phyloP scores from a whole-genome alignment of 2,113 vertebrate genomes.

The Alethe diademata region DNA sequence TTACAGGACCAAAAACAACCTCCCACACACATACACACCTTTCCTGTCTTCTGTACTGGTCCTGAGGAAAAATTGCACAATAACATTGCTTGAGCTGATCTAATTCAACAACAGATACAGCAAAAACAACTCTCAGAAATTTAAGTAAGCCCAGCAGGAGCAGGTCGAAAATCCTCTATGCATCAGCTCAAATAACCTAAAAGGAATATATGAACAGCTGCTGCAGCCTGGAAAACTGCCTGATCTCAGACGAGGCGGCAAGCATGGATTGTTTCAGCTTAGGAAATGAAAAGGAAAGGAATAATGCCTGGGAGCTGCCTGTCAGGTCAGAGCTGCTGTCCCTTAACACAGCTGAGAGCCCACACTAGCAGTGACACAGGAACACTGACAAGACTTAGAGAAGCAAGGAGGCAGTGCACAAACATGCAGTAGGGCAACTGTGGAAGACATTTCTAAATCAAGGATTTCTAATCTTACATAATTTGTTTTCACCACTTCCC shows the following conservation, averaged over 20 bases:
- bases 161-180: background rate
- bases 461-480: background rate
- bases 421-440: background rate
- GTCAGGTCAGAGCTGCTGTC: background rate
- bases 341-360: background rate
- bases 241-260: background rate
- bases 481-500: background rate
- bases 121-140: background rate
- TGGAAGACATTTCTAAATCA: background rate
- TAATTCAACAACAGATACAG: background rate
- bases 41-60: background rate
- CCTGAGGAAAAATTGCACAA: background rate
- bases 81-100: background rate
- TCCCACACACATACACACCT: conserved; percentile 5
- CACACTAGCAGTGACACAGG: background rate
- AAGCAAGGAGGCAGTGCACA: background rate
- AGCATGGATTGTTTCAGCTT: background rate
- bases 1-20: background rate
- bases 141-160: background rate
- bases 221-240: background rate
- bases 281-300: background rate
- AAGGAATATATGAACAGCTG: background rate
- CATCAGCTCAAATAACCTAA: background rate
- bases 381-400: background rate
- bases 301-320: background rate